Percentiles rank a stretch among this genome's conserved stretches.
Evolutionary conservation across 2,113 vertebrate species (phyloP).

Genomic region (Psittacus erithacus): DNA sequence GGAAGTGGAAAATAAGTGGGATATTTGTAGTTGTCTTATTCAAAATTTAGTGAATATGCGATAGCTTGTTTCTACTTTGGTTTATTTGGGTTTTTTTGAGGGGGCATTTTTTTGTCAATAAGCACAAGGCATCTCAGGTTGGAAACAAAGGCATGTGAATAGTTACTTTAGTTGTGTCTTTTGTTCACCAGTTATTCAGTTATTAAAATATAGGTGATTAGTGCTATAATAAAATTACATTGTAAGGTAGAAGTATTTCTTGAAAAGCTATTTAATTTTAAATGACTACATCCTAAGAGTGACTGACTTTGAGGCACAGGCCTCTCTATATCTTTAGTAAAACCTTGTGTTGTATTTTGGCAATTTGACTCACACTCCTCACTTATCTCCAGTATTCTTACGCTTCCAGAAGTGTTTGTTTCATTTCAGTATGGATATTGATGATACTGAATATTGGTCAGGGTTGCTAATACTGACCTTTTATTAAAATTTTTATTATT

Average conservation of each 20-base stretch:
- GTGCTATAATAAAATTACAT: neutral
- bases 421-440: neutral
- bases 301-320: neutral
- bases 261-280: neutral
- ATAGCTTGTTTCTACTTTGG: neutral
- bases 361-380: neutral
- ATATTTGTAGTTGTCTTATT: neutral
- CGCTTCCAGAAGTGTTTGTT: neutral
- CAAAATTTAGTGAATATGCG: neutral
- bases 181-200: neutral
- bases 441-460: neutral
- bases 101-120: neutral
- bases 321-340: neutral
- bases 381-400: neutral
- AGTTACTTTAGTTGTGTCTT: neutral
- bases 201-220: neutral
- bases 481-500: neutral
- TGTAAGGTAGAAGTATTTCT: neutral
- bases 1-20: neutral
- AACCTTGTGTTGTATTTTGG: neutral
- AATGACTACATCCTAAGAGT: neutral
- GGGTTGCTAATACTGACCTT: neutral
- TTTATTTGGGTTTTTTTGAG: neutral
- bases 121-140: neutral
- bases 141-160: neutral